Percentiles rank a stretch among this genome's conserved stretches.
Evolutionary conservation across 2,797 vertebrate genomes (phyloP).

Genomic region (Triplophysa yarkandensis): DNA sequence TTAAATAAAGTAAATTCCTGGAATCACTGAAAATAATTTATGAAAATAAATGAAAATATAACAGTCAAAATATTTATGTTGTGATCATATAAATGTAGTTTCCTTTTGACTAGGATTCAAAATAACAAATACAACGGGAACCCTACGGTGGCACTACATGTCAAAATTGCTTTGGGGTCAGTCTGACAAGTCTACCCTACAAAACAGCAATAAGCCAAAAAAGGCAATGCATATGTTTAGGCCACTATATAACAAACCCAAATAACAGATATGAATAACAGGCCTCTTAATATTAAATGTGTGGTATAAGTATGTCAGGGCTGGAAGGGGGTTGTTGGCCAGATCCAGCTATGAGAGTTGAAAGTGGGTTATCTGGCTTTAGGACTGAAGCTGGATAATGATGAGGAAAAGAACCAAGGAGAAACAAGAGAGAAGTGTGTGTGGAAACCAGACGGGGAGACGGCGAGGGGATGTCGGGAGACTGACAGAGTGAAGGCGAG

Average conservation of each 20-base stretch:
- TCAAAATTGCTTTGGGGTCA: too few relatives aligned
- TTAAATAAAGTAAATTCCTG: too few relatives aligned
- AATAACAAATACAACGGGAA: too few relatives aligned
- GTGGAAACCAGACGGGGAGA: constrained; percentile 27
- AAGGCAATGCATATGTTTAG: background rate
- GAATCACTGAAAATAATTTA: too few relatives aligned
- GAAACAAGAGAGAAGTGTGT: constrained; percentile 37
- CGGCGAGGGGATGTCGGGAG: constrained; percentile 18
- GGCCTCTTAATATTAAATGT: constrained; percentile 5
- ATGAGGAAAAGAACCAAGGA: constrained; percentile 33
- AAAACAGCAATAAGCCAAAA: background rate
- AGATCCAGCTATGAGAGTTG: constrained; percentile 39
- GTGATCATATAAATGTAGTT: too few relatives aligned
- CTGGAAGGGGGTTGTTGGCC: constrained; percentile 31
- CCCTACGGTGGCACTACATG: too few relatives aligned
- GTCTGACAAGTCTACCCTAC: background rate
- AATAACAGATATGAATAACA: constrained; percentile 3
- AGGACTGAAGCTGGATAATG: constrained; percentile 46
- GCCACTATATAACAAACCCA: background rate
- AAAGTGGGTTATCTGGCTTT: constrained; percentile 50
- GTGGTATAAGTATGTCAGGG: constrained; percentile 43
- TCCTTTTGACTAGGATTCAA: too few relatives aligned
- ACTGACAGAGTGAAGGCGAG: constrained; percentile 31
- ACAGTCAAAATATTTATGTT: too few relatives aligned
- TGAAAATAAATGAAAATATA: too few relatives aligned